Evolutionary conservation across 2,888 invertebrate species (phyloP).

Genomic region (Tryphoninae sp.): DNA sequence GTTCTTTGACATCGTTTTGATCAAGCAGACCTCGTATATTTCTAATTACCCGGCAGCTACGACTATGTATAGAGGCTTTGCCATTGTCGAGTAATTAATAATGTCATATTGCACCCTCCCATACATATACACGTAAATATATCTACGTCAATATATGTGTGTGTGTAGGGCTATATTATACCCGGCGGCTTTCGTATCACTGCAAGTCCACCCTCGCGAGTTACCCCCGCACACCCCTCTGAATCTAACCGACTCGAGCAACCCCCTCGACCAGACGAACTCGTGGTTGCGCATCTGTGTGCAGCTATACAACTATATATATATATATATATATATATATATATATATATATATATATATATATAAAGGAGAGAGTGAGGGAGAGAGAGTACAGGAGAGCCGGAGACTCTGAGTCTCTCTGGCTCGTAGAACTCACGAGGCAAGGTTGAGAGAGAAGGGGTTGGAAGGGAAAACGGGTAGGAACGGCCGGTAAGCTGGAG

Average conservation of each 20-base stretch:
- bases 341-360: constrained; percentile 6
- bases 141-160: not conserved
- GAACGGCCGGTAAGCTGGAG: constrained; percentile 35
- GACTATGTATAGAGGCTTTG: not conserved
- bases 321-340: constrained; percentile 15
- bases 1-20: not conserved
- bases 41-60: not conserved
- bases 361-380: not conserved
- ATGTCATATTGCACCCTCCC: constrained; percentile 76
- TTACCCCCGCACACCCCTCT: not conserved
- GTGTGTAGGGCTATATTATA: constrained; percentile 19
- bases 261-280: not conserved
- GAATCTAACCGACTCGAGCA: constrained; percentile 2
- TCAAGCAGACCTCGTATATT: not conserved
- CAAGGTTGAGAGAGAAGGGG: constrained; percentile 43
- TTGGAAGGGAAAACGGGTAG: constrained; percentile 20
- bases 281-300: not conserved
- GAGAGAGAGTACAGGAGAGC: constrained; percentile 47
- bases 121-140: constrained; percentile 22
- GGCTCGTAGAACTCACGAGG: constrained; percentile 46
- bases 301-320: not conserved
- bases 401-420: constrained; percentile 39
- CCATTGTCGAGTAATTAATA: constrained; percentile 78
- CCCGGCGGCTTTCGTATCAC: constrained; percentile 29
- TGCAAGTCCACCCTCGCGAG: constrained; percentile 29